Percentiles rank a stretch among this genome's conserved stretches.
Evolutionary conservation across 2,797 vertebrate genomes (phyloP).

Genomic region (Semotilus atromaculatus): DNA sequence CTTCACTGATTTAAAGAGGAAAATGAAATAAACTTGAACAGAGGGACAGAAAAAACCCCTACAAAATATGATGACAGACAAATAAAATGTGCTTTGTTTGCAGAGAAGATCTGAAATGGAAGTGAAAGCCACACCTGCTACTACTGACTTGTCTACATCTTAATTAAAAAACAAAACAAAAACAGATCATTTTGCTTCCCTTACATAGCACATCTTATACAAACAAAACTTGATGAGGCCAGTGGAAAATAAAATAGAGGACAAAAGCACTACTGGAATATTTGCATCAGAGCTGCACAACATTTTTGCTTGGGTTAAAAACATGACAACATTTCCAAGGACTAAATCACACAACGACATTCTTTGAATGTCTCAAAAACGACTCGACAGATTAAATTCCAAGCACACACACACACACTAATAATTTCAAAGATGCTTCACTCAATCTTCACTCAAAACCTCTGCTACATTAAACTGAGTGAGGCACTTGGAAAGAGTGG

Average conservation of each 20-base stretch:
- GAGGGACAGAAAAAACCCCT: slow-evolving; percentile 67
- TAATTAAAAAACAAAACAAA: not conserved
- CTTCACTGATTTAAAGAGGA: slow-evolving; percentile 56
- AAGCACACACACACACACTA: not conserved
- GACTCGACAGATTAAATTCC: slow-evolving; percentile 4
- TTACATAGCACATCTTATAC: not conserved
- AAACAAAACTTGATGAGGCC: slow-evolving; percentile 11
- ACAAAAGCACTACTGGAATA: not conserved
- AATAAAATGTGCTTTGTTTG: slow-evolving; percentile 1
- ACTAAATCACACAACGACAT: slow-evolving; percentile 16
- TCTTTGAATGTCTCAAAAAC: slow-evolving; percentile 33
- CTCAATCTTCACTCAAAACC: slow-evolving; percentile 52
- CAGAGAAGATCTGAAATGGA: not conserved
- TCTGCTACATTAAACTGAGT: slow-evolving; percentile 69
- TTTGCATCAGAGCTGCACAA: slow-evolving; percentile 23
- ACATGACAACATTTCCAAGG: slow-evolving; percentile 27
- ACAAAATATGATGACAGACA: slow-evolving; percentile 11
- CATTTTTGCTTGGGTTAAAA: not conserved
- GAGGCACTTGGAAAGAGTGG: slow-evolving; percentile 83
- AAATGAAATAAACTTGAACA: slow-evolving; percentile 44
- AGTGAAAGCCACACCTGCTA: slow-evolving; percentile 6
- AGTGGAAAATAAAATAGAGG: not conserved
- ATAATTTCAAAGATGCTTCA: slow-evolving; percentile 42
- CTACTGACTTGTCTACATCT: not conserved
- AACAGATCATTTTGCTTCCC: not conserved